Percentiles rank a stretch among this genome's conserved stretches.
These are phyloP conservation scores for Brachionus plicatilis DNA, from an alignment of 1,140 invertebrate species.

Conservation along the genomic window DNA sequence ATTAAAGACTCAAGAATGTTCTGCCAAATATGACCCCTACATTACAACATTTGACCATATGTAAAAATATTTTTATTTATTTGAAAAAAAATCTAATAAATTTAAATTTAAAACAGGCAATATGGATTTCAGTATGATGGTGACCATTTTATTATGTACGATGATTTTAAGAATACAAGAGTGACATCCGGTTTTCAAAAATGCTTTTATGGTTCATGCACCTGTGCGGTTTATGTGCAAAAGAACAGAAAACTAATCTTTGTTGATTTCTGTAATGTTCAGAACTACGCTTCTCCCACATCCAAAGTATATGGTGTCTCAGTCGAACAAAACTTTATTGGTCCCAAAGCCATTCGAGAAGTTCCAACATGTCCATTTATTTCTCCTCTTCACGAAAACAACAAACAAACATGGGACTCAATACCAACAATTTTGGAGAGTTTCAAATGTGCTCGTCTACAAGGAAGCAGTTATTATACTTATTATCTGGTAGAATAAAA, in stretches of 20 bases:
- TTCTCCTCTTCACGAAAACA: not conserved
- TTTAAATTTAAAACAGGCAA: not conserved
- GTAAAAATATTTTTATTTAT: not conserved
- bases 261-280: conserved; percentile 16
- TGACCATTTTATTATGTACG: conserved; percentile 24
- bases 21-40: not conserved
- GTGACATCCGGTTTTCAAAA: not conserved
- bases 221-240: not conserved
- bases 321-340: not conserved
- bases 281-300: not conserved
- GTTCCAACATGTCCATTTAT: not conserved
- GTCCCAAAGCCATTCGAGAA: not conserved
- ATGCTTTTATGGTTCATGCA: not conserved
- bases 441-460: not conserved
- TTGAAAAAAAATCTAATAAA: not conserved
- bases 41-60: not conserved
- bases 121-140: not conserved
- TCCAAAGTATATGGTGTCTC: not conserved
- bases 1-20: not conserved
- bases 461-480: not conserved
- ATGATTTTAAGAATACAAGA: conserved; percentile 12
- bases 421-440: conserved; percentile 2
- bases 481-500: not conserved
- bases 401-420: not conserved
- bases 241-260: conserved; percentile 1